Percentiles rank a stretch among this genome's conserved stretches.
Conservation (phyloP, 1,140 invertebrate genomes). For the Panagrolaimus sp. region DNA sequence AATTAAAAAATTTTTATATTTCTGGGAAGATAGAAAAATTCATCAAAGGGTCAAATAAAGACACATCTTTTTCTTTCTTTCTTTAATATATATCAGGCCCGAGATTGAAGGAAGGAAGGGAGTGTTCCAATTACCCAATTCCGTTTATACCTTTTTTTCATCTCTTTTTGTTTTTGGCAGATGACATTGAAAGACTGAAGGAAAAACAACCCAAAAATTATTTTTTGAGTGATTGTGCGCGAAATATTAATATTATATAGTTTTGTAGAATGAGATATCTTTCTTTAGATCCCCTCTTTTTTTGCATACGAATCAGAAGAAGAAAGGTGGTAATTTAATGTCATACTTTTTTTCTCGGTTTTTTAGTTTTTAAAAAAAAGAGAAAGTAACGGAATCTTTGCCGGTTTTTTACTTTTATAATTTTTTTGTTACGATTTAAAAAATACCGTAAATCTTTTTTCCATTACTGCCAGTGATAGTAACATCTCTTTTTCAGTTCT, state of each 20-base stretch:
- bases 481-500: background rate
- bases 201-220: background rate
- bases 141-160: background rate
- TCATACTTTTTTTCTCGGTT: too few species aligned
- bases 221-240: background rate
- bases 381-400: too few species aligned
- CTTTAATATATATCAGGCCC: too few species aligned
- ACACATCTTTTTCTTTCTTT: too few species aligned
- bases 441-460: too few species aligned
- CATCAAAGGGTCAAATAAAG: too few species aligned
- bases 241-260: background rate
- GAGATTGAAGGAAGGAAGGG: background rate
- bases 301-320: conserved; percentile 2
- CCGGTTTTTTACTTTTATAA: too few species aligned
- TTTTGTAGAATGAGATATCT: background rate
- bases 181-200: background rate
- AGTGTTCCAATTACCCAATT: conserved; percentile 13
- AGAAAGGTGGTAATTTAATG: too few species aligned
- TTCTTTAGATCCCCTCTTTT: background rate
- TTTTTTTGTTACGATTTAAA: too few species aligned
- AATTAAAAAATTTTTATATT: too few species aligned
- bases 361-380: too few species aligned
- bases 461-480: background rate
- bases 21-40: too few species aligned
- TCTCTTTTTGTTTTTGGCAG: background rate